These are phyloP conservation scores for Mustela nigripes DNA, from an alignment of 2,113 vertebrate genomes.

Conservation along the genomic window DNA sequence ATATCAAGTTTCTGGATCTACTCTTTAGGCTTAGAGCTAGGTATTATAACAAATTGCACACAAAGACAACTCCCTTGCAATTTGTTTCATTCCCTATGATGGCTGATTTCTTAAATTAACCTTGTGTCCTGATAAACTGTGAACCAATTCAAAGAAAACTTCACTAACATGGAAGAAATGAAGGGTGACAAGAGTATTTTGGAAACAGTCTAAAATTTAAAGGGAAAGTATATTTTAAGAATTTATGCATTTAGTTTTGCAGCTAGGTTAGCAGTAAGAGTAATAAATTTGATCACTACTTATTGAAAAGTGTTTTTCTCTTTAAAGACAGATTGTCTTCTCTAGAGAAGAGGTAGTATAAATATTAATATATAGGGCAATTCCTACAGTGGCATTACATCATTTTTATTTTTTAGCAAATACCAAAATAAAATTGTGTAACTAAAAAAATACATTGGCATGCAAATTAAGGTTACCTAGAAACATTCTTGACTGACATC, in stretches of 20 bases:
- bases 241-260: not conserved
- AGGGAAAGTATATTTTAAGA: conserved; percentile 51
- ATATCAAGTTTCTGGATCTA: conserved; percentile 5
- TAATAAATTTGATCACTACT: not conserved
- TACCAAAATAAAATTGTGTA: conserved; percentile 74
- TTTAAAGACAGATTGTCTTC: conserved; percentile 63
- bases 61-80: conserved; percentile 32
- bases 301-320: not conserved
- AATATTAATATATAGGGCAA: conserved; percentile 32
- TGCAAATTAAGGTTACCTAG: conserved; percentile 74
- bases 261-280: conserved; percentile 2
- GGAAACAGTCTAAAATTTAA: conserved; percentile 64
- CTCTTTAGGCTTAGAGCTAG: conserved; percentile 20
- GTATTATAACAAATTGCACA: conserved; percentile 13
- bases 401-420: conserved; percentile 47
- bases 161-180: conserved; percentile 59
- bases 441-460: conserved; percentile 74
- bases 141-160: not conserved
- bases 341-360: conserved; percentile 67
- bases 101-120: conserved; percentile 28
- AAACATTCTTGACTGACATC: conserved; percentile 72
- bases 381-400: conserved; percentile 41
- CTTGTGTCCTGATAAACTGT: conserved; percentile 22
- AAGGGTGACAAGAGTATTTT: not conserved
- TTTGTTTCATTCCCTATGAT: not conserved